Evolutionary conservation across 1,140 invertebrate species (phyloP), one percentile per base, ranked within the genome.

Genomic region (Trichonephila clavata): DNA sequence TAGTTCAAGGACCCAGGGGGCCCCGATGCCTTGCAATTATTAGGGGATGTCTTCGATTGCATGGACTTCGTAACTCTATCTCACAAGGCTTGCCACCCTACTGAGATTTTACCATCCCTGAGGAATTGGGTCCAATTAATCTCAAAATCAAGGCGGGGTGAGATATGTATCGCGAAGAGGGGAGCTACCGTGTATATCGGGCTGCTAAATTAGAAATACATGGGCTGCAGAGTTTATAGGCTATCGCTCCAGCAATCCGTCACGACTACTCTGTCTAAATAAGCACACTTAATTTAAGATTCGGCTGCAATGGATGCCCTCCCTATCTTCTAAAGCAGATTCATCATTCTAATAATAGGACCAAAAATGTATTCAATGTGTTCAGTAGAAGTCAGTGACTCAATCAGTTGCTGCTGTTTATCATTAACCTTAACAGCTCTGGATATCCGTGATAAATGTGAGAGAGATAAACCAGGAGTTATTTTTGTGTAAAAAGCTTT

Each of bases 31-130:
- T 60, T 61, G 87, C 87, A 89, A 71, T 89, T 89, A 89, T 61
- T 86, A 89, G 43, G 10, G 68, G 43, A 21, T 84, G 83, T 61
- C 87, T 89, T 63, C 60, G 61, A 65, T 50, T 27, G 39, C 87
- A 84, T 59, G 83, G 83, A 6, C 71, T 71, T 89, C 87, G 63
- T 71, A 89, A 71, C 87, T 68, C 87, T 77, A 89, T 89, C 65
- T 39, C 32, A 32, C 87, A 43, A 16, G 43, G 61, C 39, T 68
- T 24, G 39, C 87, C 63, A 27, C 87, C 65, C 86, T 32, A 27
- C 86, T 65, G 86, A 87, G 86, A 87, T 87, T 87, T 87, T 43
- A 43, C 43, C 27, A 68, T 87, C 61, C 86, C 86, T 21, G 0
- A 63, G 18, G 86, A 14, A 32, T 43, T 63, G 59, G 86, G 24